Base-by-base conservation (phyloP, 2,113 vertebrate species). In the Theristicus caerulescens region DNA sequence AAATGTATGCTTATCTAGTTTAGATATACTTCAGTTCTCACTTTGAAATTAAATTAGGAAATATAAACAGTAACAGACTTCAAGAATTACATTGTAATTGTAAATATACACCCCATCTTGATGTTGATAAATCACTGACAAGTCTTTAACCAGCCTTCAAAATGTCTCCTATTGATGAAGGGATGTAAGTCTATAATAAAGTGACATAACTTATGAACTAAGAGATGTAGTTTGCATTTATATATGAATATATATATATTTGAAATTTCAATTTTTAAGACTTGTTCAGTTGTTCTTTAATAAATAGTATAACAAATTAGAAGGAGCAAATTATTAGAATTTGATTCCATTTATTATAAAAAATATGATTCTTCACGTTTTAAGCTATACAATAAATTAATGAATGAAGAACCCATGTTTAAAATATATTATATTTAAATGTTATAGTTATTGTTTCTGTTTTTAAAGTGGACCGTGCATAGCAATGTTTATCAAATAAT, bases 1-100 rank as follows among this genome's bases (percentile, higher is more conserved):
- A 97, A 97, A 95, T 65, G 38, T 83, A 88, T 76, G 69, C 89
- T 95, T 96, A 91, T 86, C 87, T 90, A 94, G 81, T 97, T 96
- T 88, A 90, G 69, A 77, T 81, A 93, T 16, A 95, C 62, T 93
- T 81, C 71, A 76, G 67, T 38, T 93, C 55, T 73, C 61, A 77
- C 81, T 97, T 94, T 72, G 59, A 89, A 83, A 77, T 93, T 87
- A 96, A 88, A 79, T 77, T 91, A 93, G 86, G 73, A 89, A 94
- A 86, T 83, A 82, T 58, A 96, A 89, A 90, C 77, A 34, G 32
- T 20, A 64, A 54, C 4, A 13, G 25, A 47, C 65, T 81, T 93
- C 3, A 31, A 82, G 93, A 96, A 97, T 92, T 96, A 96, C 76
- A 82, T 47, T 69, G 54, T 88, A 95, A 97, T 88, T 95, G 72